Evolutionary conservation across 2,888 invertebrate species (phyloP).

Genomic region (Calameuta idolon): DNA sequence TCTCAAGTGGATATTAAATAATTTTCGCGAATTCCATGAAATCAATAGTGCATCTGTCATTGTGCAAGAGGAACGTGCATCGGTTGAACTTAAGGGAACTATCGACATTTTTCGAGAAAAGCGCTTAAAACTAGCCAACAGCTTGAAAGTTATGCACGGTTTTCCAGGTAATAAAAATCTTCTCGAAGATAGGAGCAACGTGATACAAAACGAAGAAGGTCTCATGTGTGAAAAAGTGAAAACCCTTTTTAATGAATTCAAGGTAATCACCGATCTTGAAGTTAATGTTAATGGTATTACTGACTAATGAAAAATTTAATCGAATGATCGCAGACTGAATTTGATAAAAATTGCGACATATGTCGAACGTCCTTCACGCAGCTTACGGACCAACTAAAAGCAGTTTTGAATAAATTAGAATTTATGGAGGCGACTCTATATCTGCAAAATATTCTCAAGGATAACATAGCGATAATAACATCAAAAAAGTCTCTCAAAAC

Average conservation of each 20-base stretch:
- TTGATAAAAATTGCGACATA: constrained; percentile 2
- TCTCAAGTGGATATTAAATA: neutral
- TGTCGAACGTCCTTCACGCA: constrained; percentile 22
- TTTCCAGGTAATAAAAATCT: constrained; percentile 25
- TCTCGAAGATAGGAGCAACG: constrained; percentile 18
- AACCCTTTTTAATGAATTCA: constrained; percentile 17
- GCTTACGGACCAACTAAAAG: constrained; percentile 15
- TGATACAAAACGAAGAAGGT: constrained; percentile 15
- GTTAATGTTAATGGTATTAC: neutral
- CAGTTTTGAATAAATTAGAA: constrained; percentile 20
- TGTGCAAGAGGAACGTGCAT: neutral
- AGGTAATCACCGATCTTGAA: constrained; percentile 12
- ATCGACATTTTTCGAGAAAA: constrained; percentile 17
- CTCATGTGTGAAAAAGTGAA: constrained; percentile 17
- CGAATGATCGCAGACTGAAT: constrained; percentile 17
- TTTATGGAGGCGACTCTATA: constrained; percentile 9
- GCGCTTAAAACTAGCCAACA: constrained; percentile 20
- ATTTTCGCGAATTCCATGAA: neutral
- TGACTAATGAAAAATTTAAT: neutral
- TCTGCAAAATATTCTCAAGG: constrained; percentile 16
- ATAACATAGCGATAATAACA: neutral
- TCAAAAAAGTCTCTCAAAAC: neutral
- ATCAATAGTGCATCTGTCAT: neutral
- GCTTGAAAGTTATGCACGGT: constrained; percentile 20
- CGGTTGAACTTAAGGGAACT: neutral